A percentile compares a stretch with the other conserved stretches of the same genome.
Evolutionary conservation across 64 coral and sea anemone genomes (phyloP).

Genomic region (Catalaphyllia jardinei): DNA sequence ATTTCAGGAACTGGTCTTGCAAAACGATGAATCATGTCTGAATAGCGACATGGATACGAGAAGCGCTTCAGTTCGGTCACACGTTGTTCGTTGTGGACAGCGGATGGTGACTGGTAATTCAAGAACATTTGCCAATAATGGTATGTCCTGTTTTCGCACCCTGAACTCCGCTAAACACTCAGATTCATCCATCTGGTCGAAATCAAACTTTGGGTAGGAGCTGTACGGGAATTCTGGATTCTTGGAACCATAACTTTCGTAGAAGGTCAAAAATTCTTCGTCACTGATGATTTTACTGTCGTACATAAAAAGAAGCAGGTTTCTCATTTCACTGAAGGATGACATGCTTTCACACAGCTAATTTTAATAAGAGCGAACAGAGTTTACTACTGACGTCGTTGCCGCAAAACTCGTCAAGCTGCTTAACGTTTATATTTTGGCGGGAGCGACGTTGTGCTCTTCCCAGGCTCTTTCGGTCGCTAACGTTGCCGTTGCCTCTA

Average conservation of each 20-base stretch:
- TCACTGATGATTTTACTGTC: neutral
- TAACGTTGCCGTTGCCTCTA: no score
- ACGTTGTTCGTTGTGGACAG: no score
- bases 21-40: neutral
- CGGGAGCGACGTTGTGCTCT: neutral
- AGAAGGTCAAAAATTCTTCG: constrained; percentile 1
- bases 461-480: neutral
- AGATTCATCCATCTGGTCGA: no score
- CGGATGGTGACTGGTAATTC: no score
- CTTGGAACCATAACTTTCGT: neutral
- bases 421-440: neutral
- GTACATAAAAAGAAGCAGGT: neutral
- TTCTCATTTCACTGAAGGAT: neutral
- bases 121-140: no score
- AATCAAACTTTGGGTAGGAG: no score
- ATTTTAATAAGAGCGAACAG: neutral
- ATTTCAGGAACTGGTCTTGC: neutral
- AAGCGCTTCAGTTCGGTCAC: neutral
- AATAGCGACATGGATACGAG: constrained; percentile 1
- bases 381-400: neutral
- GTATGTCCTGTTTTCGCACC: no score
- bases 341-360: neutral
- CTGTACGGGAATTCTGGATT: no score
- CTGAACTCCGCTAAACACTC: no score
- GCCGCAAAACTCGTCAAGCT: neutral